A percentile compares a stretch with the other conserved stretches of the same genome.
phyloP scores from a whole-genome alignment of 2,888 invertebrate species.

The Lasioglossum oenotherae region DNA sequence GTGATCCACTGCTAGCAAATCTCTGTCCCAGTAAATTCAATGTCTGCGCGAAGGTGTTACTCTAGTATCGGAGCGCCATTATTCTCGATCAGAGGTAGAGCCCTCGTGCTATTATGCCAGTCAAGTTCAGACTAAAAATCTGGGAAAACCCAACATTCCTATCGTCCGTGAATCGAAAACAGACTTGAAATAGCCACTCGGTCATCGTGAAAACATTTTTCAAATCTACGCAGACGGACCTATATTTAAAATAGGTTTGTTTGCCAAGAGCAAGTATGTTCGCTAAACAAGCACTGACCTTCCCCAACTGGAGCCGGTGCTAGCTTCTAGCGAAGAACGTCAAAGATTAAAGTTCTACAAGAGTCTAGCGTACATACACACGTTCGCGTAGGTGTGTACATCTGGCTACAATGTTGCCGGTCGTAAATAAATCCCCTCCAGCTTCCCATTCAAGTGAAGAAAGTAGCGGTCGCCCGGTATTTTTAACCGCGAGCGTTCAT shows the following conservation, averaged over 20 bases:
- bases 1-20: neutral
- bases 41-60: neutral
- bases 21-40: neutral
- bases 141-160: neutral
- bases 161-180: neutral
- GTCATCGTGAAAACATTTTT: neutral
- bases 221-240: neutral
- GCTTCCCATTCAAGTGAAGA: neutral
- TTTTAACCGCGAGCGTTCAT: constrained; percentile 16
- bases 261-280: neutral
- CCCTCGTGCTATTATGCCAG: neutral
- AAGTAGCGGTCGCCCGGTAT: neutral
- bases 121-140: neutral
- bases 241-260: neutral
- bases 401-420: neutral
- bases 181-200: neutral
- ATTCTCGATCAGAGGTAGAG: neutral
- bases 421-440: neutral
- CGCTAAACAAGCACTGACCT: constrained; percentile 3
- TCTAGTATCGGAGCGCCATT: neutral
- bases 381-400: neutral
- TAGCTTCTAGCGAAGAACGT: neutral
- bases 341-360: neutral
- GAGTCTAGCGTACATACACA: neutral
- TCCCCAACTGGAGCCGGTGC: neutral